A percentile compares a stretch with the other conserved stretches of the same genome.
phyloP scores from a whole-genome alignment of 1,140 invertebrate species.

The Drosophila nigromelanica region DNA sequence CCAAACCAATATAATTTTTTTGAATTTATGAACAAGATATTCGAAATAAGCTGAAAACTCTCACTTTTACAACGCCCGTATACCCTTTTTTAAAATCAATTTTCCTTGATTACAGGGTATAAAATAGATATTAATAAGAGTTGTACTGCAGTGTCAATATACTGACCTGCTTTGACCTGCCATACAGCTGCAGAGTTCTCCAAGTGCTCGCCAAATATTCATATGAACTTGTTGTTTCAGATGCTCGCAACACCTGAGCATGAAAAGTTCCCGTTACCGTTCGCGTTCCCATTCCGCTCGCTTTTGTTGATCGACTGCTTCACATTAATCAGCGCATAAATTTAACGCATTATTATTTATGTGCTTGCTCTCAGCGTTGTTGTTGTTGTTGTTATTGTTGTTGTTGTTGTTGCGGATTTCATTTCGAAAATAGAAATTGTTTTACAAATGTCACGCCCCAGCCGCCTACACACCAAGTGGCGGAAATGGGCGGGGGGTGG shows the following conservation, averaged over 20 bases:
- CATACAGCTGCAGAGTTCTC: not conserved
- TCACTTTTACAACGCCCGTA: no score
- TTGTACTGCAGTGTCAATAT: not conserved
- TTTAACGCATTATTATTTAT: constrained; percentile 83
- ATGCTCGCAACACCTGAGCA: constrained; percentile 64
- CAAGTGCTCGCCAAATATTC: constrained; percentile 46
- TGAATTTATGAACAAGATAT: no score
- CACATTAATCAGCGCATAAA: constrained; percentile 79
- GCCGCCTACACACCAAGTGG: not conserved
- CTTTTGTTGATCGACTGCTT: constrained; percentile 71
- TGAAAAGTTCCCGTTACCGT: constrained; percentile 22
- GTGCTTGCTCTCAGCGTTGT: constrained; percentile 46
- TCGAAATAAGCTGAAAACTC: no score
- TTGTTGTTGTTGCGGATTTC: constrained; percentile 58
- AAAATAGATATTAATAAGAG: no score
- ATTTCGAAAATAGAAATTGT: constrained; percentile 78
- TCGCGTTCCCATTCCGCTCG: constrained; percentile 6
- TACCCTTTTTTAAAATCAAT: no score
- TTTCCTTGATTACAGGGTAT: no score
- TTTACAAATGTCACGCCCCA: constrained; percentile 75
- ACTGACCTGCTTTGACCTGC: not conserved
- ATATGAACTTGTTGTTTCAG: constrained; percentile 53
- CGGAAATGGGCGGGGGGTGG: constrained; percentile 26
- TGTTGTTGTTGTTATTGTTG: constrained; percentile 11
- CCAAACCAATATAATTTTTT: no score